Percentiles rank a stretch among this genome's conserved stretches.
Evolutionary conservation across 2,113 vertebrate species (phyloP).

Genomic region (Phrynosoma blainvillii): DNA sequence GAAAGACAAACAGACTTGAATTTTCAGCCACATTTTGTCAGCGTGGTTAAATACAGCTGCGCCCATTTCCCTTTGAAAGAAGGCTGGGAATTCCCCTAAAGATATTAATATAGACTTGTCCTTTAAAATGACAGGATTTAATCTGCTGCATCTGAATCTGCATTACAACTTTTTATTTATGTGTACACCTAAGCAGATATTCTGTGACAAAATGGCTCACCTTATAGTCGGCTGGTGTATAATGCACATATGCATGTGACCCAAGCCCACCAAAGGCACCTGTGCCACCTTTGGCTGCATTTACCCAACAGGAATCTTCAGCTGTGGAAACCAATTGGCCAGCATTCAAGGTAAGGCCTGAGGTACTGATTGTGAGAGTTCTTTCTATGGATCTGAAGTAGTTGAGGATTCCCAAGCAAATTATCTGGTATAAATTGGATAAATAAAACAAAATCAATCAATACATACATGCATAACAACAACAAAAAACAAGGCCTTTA

Average conservation of each 20-base stretch:
- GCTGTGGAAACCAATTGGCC: conserved; percentile 50
- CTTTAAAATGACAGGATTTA: not conserved
- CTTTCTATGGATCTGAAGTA: conserved; percentile 80
- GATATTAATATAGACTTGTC: not conserved
- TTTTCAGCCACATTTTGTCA: not conserved
- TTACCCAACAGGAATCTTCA: conserved; percentile 73
- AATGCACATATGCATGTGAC: conserved; percentile 59
- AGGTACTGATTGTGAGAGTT: conserved; percentile 75
- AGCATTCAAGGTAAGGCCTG: conserved; percentile 61
- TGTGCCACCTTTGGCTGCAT: conserved; percentile 65
- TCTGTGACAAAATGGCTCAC: conserved; percentile 47
- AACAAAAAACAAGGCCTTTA: not conserved
- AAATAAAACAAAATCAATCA: not conserved
- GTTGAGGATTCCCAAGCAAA: conserved; percentile 77
- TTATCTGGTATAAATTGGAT: conserved; percentile 55
- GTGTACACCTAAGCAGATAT: not conserved
- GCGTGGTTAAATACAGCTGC: not conserved
- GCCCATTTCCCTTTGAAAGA: not conserved
- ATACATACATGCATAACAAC: not conserved
- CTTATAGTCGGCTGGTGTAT: conserved; percentile 76
- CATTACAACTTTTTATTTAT: too few relatives aligned
- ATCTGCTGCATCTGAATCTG: not conserved
- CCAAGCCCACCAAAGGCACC: conserved; percentile 63
- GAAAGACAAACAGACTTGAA: not conserved
- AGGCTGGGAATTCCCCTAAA: not conserved